Evolutionary conservation across 2,113 vertebrate species (phyloP).

Genomic region (Nanorana parkeri): DNA sequence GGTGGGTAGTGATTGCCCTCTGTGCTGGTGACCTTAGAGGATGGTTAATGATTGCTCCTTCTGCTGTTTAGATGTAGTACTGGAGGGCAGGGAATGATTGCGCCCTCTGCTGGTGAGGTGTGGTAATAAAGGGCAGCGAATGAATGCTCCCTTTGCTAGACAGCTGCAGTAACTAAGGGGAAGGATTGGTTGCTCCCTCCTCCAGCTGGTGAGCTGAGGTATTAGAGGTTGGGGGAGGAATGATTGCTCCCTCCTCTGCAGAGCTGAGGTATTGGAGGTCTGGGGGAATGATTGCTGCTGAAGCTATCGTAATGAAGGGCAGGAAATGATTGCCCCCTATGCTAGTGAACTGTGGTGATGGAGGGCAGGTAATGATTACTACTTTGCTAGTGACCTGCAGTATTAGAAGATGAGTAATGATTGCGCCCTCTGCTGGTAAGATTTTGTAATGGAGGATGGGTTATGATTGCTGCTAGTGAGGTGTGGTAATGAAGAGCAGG

Average conservation of each 20-base stretch:
- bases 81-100: neutral
- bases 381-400: neutral
- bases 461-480: neutral
- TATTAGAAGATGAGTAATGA: neutral
- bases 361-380: neutral
- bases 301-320: constrained; percentile 73
- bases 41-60: too few relatives aligned
- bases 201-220: too few relatives aligned
- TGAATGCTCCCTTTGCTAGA: neutral
- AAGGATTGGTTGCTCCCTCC: neutral
- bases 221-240: constrained; percentile 76
- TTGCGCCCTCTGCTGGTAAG: neutral
- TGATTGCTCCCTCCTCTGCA: neutral
- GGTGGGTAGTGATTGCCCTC: neutral
- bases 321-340: neutral
- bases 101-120: neutral
- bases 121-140: neutral
- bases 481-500: neutral
- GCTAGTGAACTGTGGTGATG: neutral
- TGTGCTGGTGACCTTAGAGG: too few relatives aligned
- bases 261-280: neutral
- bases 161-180: neutral
- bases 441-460: neutral
- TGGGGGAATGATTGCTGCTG: neutral
- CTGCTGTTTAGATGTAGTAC: neutral